Conservation (phyloP, 2,797 vertebrate species). For the Pantherophis alleghaniensis region DNA sequence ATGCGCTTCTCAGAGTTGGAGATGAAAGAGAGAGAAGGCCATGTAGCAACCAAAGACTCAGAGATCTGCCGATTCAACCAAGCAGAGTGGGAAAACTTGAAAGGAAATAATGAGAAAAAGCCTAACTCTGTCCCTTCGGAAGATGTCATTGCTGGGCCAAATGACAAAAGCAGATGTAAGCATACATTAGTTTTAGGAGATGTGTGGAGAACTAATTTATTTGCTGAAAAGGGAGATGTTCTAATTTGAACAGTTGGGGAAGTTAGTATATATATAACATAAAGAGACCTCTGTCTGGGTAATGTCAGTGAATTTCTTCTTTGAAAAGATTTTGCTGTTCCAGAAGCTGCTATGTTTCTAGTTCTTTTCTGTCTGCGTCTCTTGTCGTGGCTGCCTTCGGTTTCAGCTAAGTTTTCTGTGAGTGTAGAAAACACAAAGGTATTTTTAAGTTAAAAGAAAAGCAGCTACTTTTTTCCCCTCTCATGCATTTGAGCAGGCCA, state of each 20-base stretch:
- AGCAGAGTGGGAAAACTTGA: slow-evolving; percentile 78
- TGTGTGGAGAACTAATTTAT: neutral
- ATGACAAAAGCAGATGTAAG: slow-evolving; percentile 78
- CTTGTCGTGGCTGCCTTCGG: accelerated
- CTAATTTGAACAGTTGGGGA: neutral
- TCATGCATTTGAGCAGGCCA: neutral
- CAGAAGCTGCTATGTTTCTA: neutral
- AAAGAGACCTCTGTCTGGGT: neutral
- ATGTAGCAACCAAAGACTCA: slow-evolving; percentile 79
- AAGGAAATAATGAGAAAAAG: slow-evolving; percentile 78
- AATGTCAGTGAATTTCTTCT: neutral
- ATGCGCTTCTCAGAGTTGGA: slow-evolving; percentile 99
- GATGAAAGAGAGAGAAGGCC: slow-evolving; percentile 97
- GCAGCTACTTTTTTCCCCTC: neutral
- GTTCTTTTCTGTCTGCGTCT: neutral
- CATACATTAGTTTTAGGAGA: slow-evolving; percentile 2
- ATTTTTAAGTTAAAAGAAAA: neutral
- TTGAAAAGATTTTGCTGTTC: neutral
- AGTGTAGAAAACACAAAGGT: neutral
- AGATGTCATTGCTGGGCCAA: slow-evolving; percentile 75
- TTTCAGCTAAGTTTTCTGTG: neutral
- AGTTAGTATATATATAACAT: neutral
- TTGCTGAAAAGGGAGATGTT: neutral
- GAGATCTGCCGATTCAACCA: slow-evolving; percentile 83
- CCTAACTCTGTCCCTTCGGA: slow-evolving; percentile 75